Conservation (phyloP, 2,888 invertebrate genomes). For the Cerastis leucographa region DNA sequence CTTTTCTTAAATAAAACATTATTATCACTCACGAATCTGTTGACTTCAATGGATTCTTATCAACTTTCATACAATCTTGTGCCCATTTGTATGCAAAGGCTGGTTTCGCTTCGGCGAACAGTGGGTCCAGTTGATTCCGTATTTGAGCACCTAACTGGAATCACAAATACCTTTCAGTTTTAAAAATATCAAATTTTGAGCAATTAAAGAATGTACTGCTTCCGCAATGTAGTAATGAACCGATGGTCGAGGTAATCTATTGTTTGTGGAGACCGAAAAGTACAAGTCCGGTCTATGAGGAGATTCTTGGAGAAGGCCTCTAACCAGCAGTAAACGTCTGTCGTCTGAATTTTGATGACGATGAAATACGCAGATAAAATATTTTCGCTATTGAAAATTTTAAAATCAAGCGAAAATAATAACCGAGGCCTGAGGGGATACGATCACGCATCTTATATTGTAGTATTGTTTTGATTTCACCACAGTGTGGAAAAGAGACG, state of each 20-base stretch:
- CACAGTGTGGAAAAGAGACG: too few species aligned
- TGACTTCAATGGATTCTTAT: slow-evolving; percentile 13
- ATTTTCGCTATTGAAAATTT: neutral
- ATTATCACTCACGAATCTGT: slow-evolving; percentile 40
- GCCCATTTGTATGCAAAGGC: slow-evolving; percentile 43
- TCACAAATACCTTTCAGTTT: neutral
- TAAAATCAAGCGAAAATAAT: neutral
- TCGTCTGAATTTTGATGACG: neutral
- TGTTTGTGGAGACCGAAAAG: neutral
- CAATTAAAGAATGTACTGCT: neutral
- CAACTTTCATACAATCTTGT: slow-evolving; percentile 27
- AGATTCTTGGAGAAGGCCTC: neutral
- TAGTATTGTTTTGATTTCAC: too few species aligned
- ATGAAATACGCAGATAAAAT: too few species aligned
- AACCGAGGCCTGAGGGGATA: neutral
- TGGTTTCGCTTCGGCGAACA: slow-evolving; percentile 69
- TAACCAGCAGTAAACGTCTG: neutral
- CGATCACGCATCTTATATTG: too few species aligned
- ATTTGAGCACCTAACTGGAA: slow-evolving; percentile 82
- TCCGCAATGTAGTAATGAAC: neutral
- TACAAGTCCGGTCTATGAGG: neutral
- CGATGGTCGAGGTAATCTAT: neutral
- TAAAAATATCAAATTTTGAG: neutral
- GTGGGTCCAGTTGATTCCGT: slow-evolving; percentile 80
- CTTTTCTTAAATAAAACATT: neutral